Percentiles rank a stretch among this genome's conserved stretches.
phyloP scores from a whole-genome alignment of 2,888 invertebrate genomes.

The Coelinius sp. region DNA sequence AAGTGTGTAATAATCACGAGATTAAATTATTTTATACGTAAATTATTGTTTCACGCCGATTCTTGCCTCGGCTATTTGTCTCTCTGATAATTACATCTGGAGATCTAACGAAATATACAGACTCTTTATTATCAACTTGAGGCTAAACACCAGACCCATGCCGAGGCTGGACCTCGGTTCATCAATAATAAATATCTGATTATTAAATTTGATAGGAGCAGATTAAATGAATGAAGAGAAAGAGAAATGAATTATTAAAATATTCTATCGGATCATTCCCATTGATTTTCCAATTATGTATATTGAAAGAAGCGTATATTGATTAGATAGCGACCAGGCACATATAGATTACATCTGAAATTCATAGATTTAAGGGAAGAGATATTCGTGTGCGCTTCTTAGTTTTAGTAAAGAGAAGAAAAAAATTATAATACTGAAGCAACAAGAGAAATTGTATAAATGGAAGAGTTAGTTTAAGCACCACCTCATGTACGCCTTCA shows the following conservation, averaged over 20 bases:
- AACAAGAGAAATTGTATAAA: too few relatives aligned
- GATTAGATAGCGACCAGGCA: constrained; percentile 20
- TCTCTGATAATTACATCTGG: neutral
- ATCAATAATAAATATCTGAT: neutral
- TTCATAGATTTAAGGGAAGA: constrained; percentile 2
- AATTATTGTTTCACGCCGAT: constrained; percentile 17
- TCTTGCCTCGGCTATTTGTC: constrained; percentile 21
- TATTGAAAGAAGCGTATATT: constrained; percentile 3
- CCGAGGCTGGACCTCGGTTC: constrained; percentile 31
- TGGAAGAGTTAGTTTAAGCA: too few relatives aligned
- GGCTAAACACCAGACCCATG: constrained; percentile 16
- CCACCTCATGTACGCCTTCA: constrained; percentile 28
- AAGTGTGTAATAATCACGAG: neutral
- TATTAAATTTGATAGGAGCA: neutral
- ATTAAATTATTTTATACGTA: constrained; percentile 49
- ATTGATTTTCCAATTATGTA: neutral
- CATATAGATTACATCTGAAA: neutral
- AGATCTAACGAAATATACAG: neutral
- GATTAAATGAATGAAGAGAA: neutral
- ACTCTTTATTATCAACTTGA: neutral
- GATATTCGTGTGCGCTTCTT: constrained; percentile 32
- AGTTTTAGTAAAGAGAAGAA: constrained; percentile 14
- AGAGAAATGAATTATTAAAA: neutral
- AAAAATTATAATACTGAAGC: too few relatives aligned
- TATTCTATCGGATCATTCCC: neutral